These are phyloP conservation scores for Sthenelais limicola DNA, from an alignment of 2,888 invertebrate species.

Conservation along the genomic window DNA sequence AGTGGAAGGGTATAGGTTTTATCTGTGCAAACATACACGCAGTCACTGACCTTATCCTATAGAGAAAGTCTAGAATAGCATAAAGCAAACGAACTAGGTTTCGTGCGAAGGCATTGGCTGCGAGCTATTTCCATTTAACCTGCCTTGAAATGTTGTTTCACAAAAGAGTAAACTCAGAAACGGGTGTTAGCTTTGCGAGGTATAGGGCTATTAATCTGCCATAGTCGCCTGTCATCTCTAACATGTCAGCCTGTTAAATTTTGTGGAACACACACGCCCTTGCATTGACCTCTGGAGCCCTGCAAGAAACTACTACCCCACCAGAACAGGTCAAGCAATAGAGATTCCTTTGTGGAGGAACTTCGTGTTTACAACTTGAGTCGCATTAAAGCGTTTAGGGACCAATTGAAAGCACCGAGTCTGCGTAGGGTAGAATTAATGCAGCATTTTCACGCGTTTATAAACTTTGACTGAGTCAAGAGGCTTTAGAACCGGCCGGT, in stretches of 20 bases:
- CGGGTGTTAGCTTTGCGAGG: constrained; percentile 14
- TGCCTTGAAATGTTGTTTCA: constrained; percentile 33
- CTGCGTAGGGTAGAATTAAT: constrained; percentile 22
- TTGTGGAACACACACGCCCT: constrained; percentile 4
- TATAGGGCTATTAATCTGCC: constrained; percentile 5
- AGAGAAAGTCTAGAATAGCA: too few species aligned
- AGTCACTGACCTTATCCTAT: too few species aligned
- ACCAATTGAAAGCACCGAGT: constrained; percentile 14
- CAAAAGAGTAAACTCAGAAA: constrained; percentile 19
- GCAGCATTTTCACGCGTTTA: constrained; percentile 24
- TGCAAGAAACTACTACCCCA: background rate
- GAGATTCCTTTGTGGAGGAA: background rate
- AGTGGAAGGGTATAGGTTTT: too few species aligned
- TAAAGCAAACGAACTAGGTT: too few species aligned
- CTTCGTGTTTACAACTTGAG: background rate
- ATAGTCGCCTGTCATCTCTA: background rate
- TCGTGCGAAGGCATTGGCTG: too few species aligned
- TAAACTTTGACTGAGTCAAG: constrained; percentile 34
- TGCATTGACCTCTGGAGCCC: constrained; percentile 13
- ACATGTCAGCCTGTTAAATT: constrained; percentile 26
- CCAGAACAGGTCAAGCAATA: constrained; percentile 3
- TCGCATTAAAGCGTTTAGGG: constrained; percentile 25
- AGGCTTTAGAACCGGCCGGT: constrained; percentile 16
- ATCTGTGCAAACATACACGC: too few species aligned
- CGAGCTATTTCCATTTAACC: too few species aligned